Percentiles rank a stretch among this genome's conserved stretches.
phyloP scores from a whole-genome alignment of 1,140 invertebrate genomes.

The Drosophila kikkawai region DNA sequence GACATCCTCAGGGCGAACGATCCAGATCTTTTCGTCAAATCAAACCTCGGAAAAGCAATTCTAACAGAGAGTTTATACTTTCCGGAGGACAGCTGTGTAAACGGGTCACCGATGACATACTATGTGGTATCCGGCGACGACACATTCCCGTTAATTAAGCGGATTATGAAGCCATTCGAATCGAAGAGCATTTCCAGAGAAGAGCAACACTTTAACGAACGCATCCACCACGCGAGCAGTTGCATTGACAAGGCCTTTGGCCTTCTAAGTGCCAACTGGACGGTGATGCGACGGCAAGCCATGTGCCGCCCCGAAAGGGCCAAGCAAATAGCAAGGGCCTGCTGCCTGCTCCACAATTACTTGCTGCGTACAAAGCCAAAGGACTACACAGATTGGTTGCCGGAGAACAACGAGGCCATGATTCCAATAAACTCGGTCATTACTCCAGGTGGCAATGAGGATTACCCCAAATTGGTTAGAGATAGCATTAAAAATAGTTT shows the following conservation, averaged over 20 bases:
- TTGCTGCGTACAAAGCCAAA: not conserved
- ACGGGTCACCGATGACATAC: not conserved
- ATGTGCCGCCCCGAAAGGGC: not conserved
- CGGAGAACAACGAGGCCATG: not conserved
- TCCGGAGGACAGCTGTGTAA: not conserved
- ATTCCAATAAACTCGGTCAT: not conserved
- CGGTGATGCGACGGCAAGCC: not conserved
- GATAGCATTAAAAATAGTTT: constrained; percentile 6
- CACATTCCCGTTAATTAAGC: not conserved
- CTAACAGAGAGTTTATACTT: not conserved
- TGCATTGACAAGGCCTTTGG: not conserved
- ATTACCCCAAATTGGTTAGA: not conserved
- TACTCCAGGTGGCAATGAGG: not conserved
- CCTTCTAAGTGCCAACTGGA: not conserved
- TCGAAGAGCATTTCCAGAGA: not conserved
- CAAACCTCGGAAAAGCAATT: not conserved
- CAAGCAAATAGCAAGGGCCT: constrained; percentile 2
- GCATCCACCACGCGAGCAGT: not conserved
- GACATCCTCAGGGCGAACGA: not conserved
- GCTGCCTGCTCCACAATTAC: constrained; percentile 8
- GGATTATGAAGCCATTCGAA: constrained; percentile 4
- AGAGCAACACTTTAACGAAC: not conserved
- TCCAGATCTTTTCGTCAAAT: not conserved
- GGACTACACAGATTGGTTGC: not conserved
- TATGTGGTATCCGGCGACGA: not conserved